These are phyloP conservation scores for Thysanoteuthis rhombus DNA, from an alignment of 2,888 invertebrate species.

Conservation along the genomic window DNA sequence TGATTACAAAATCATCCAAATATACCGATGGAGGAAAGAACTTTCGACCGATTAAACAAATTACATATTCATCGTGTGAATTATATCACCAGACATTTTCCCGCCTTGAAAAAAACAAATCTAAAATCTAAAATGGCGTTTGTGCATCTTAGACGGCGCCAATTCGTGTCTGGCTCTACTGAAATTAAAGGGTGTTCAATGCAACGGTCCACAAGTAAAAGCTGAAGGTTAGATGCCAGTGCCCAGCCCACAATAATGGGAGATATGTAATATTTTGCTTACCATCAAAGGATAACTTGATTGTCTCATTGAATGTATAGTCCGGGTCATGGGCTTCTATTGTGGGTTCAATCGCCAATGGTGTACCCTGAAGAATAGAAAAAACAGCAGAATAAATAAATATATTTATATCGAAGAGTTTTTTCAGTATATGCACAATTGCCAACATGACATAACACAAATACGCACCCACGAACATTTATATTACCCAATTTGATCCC, in stretches of 20 bases:
- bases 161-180: background rate
- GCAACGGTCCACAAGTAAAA: background rate
- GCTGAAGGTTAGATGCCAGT: background rate
- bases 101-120: too few species aligned
- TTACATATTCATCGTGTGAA: background rate
- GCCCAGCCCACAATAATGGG: background rate
- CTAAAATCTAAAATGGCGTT: background rate
- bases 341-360: slow-evolving; percentile 1
- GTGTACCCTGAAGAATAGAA: background rate
- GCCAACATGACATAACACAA: background rate
- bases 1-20: background rate
- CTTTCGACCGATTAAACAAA: background rate
- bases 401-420: background rate
- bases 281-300: slow-evolving; percentile 25
- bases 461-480: background rate
- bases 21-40: background rate
- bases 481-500: too few species aligned
- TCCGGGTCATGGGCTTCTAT: slow-evolving; percentile 28
- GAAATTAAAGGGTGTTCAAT: background rate
- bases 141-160: background rate
- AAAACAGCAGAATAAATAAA: background rate
- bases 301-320: slow-evolving; percentile 26
- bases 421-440: too few species aligned
- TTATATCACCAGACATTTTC: background rate
- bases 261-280: background rate